Conservation (phyloP, 2,113 vertebrate species). For the Sus scrofa region DNA sequence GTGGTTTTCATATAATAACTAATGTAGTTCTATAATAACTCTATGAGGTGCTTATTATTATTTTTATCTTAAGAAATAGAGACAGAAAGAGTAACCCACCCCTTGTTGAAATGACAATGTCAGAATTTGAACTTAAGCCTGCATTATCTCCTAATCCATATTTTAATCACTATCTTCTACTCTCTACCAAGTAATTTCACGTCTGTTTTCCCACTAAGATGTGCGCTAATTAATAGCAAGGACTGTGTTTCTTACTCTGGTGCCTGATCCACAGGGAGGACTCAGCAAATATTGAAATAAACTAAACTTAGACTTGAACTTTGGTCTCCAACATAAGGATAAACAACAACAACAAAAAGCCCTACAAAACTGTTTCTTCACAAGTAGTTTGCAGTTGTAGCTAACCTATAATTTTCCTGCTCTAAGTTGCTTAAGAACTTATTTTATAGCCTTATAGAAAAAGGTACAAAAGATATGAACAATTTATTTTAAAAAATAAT, state of each 20-base stretch:
- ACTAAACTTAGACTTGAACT: constrained; percentile 31
- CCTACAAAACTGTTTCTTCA: neutral
- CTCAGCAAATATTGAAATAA: neutral
- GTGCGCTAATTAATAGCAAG: neutral
- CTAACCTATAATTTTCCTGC: neutral
- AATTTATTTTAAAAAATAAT: too few species aligned
- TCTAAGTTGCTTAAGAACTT: neutral
- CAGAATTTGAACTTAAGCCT: neutral
- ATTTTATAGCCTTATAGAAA: neutral
- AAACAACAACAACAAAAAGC: neutral
- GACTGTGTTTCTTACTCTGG: neutral
- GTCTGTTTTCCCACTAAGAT: neutral
- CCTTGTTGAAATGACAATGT: neutral
- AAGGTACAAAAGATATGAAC: neutral
- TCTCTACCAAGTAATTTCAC: neutral
- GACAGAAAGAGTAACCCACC: neutral
- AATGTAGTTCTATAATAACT: neutral
- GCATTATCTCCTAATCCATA: neutral
- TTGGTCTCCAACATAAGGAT: neutral
- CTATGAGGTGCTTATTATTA: neutral
- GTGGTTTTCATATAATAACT: neutral
- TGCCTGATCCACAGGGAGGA: neutral
- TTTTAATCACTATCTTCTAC: neutral
- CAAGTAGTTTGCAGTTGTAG: neutral
- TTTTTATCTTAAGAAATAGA: neutral